phyloP scores from a whole-genome alignment of 2,113 vertebrate species.

The Elgaria multicarinata region DNA sequence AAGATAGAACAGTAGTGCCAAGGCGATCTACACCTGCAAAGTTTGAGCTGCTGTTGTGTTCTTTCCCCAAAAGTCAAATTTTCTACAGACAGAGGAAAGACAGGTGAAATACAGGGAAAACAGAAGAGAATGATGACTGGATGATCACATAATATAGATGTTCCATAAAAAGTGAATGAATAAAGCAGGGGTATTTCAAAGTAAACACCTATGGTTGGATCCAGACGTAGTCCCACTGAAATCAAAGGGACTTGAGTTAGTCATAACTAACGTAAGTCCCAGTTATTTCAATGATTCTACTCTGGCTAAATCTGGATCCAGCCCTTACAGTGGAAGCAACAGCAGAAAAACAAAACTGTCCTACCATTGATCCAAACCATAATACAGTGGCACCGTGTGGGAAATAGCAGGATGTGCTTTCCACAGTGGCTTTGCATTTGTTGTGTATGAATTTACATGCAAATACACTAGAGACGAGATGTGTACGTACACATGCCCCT shows the following conservation, averaged over 20 bases:
- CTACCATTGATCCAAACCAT: neutral
- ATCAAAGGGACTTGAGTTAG: neutral
- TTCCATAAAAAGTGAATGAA: neutral
- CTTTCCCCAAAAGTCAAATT: neutral
- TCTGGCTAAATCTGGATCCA: neutral
- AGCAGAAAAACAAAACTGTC: neutral
- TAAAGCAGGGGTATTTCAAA: neutral
- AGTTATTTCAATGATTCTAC: neutral
- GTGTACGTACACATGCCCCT: neutral
- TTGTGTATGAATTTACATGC: neutral
- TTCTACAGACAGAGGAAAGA: neutral
- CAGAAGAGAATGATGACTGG: neutral
- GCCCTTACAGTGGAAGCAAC: neutral
- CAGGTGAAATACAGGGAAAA: neutral
- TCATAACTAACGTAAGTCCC: neutral
- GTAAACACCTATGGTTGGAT: neutral
- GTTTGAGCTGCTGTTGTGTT: neutral
- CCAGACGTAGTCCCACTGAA: no score
- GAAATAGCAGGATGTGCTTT: neutral
- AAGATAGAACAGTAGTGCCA: neutral
- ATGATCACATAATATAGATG: neutral
- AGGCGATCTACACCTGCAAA: neutral
- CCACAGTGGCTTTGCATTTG: neutral
- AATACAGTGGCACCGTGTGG: neutral
- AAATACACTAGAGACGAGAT: neutral